phyloP scores from a whole-genome alignment of 2,888 invertebrate genomes.

The Drosophila tanythrix region DNA sequence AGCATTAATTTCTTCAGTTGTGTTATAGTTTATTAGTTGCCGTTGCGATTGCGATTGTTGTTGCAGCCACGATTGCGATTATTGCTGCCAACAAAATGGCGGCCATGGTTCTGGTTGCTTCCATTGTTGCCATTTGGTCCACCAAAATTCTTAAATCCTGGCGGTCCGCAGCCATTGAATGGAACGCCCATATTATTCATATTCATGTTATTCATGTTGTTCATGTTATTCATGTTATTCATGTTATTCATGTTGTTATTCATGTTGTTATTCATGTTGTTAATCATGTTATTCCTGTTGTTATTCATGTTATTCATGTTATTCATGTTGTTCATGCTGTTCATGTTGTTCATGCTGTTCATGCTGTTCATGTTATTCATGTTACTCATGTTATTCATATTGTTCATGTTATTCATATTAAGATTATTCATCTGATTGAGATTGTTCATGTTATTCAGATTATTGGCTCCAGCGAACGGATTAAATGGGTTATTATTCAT shows the following conservation, averaged over 20 bases:
- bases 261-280: conserved; percentile 24
- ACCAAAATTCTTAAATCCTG: conserved; percentile 44
- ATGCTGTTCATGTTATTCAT: neutral
- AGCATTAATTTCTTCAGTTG: conserved; percentile 11
- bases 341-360: conserved; percentile 25
- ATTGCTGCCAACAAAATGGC: conserved; percentile 46
- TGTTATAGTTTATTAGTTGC: neutral
- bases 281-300: conserved; percentile 46
- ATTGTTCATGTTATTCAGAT: conserved; percentile 22
- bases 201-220: conserved; percentile 31
- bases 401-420: conserved; percentile 29
- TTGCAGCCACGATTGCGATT: conserved; percentile 51
- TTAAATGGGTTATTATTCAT: conserved; percentile 69
- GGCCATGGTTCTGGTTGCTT: conserved; percentile 42
- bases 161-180: conserved; percentile 41
- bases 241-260: conserved; percentile 24
- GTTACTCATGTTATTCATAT: neutral
- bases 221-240: conserved; percentile 30
- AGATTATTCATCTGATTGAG: conserved; percentile 1
- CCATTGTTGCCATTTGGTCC: conserved; percentile 31
- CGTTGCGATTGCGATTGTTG: conserved; percentile 62
- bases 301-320: conserved; percentile 23
- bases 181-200: conserved; percentile 33
- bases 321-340: conserved; percentile 29
- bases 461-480: conserved; percentile 60